phyloP scores from a whole-genome alignment of 2,113 vertebrate genomes.

The Dendropsophus ebraccatus region DNA sequence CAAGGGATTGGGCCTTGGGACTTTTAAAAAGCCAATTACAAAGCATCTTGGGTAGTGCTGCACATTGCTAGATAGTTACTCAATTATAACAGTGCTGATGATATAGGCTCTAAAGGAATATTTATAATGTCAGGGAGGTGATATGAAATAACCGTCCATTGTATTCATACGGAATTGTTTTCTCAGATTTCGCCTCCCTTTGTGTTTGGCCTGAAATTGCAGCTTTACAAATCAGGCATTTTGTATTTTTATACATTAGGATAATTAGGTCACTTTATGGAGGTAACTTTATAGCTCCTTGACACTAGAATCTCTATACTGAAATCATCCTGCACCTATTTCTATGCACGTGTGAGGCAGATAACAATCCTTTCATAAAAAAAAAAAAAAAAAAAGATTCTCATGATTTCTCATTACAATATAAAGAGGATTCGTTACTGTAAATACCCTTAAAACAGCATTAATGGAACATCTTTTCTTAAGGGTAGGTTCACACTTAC shows the following conservation, averaged over 20 bases:
- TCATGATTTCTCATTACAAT: not conserved
- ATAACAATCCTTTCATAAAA: not conserved
- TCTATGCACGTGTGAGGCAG: not conserved
- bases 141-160: conserved; percentile 53
- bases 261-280: conserved; percentile 36
- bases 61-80: conserved; percentile 58
- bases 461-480: no score
- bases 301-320: not conserved
- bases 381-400: not conserved
- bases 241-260: conserved; percentile 32
- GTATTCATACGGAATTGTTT: conserved; percentile 42
- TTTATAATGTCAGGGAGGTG: conserved; percentile 57
- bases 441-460: no score
- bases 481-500: no score
- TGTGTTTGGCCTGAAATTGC: conserved; percentile 17
- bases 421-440: no score
- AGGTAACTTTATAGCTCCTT: not conserved
- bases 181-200: conserved; percentile 21
- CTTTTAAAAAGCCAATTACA: conserved; percentile 61
- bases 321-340: not conserved
- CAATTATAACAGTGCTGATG: conserved; percentile 61
- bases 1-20: conserved; percentile 58
- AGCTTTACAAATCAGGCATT: conserved; percentile 27
- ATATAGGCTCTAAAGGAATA: conserved; percentile 56
- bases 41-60: conserved; percentile 58